These are phyloP conservation scores for Ibidorhyncha struthersii DNA, from an alignment of 2,113 vertebrate genomes.

Conservation along the genomic window DNA sequence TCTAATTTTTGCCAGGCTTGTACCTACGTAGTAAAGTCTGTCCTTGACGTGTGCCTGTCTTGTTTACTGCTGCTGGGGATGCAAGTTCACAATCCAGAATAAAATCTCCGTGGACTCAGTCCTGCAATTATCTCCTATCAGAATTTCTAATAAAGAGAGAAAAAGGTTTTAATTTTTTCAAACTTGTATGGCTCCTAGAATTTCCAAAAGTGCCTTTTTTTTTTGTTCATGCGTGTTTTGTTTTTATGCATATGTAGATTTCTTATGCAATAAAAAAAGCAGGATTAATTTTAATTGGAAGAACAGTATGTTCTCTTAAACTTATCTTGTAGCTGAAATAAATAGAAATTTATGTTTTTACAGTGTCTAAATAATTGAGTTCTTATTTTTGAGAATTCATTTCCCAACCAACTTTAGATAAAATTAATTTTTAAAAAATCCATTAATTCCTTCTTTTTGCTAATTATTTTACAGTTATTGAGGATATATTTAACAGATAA, in stretches of 20 bases:
- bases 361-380: neutral
- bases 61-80: neutral
- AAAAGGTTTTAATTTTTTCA: neutral
- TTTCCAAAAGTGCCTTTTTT: neutral
- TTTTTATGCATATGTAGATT: neutral
- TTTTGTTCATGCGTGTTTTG: neutral
- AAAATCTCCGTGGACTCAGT: neutral
- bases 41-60: neutral
- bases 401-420: neutral
- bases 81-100: neutral
- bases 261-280: neutral
- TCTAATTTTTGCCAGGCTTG: neutral
- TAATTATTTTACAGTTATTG: neutral
- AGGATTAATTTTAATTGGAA: neutral
- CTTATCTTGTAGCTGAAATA: neutral
- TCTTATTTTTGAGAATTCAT: neutral
- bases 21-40: neutral
- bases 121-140: neutral
- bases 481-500: neutral
- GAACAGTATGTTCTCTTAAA: neutral
- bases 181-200: neutral
- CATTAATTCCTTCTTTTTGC: neutral
- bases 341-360: neutral
- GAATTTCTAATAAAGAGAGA: neutral
- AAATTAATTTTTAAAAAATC: neutral